Conservation (phyloP, 1,140 invertebrate species). For the Papilio polytes region DNA sequence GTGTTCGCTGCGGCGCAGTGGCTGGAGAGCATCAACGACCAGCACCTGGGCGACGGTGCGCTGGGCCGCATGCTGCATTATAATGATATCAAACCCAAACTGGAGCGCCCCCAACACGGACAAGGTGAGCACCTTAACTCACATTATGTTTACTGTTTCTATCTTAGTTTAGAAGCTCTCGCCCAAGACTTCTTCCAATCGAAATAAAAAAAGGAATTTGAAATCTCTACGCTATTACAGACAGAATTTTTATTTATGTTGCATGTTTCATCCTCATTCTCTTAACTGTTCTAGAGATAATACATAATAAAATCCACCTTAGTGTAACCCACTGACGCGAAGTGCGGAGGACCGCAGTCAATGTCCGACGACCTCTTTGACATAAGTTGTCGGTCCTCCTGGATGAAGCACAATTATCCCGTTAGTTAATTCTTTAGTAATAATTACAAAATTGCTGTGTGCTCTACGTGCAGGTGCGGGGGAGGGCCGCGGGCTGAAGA, state of each 20-base stretch:
- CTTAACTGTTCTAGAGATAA: too few relatives aligned
- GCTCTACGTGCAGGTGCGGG: constrained; percentile 41
- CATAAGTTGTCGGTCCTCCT: too few relatives aligned
- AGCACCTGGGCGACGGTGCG: constrained; percentile 56
- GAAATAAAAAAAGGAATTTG: too few relatives aligned
- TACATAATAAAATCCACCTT: too few relatives aligned
- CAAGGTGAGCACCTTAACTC: constrained; percentile 48
- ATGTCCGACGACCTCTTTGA: too few relatives aligned
- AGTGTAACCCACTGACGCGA: too few relatives aligned
- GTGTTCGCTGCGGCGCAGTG: constrained; percentile 48
- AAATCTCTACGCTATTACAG: too few relatives aligned
- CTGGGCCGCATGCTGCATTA: constrained; percentile 63
- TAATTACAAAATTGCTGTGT: background rate
- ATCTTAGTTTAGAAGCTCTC: background rate
- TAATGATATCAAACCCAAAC: constrained; percentile 64
- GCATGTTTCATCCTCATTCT: too few relatives aligned
- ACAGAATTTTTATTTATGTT: too few relatives aligned
- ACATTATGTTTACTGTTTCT: background rate
- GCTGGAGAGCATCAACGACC: constrained; percentile 64
- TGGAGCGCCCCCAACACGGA: constrained; percentile 33
- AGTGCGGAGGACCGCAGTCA: too few relatives aligned
- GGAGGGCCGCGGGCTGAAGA: constrained; percentile 69
- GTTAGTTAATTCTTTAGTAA: too few relatives aligned
- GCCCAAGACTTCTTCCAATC: background rate
- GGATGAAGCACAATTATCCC: too few relatives aligned